Conservation (phyloP, 2,113 vertebrate genomes). For the Serilophus lunatus region DNA sequence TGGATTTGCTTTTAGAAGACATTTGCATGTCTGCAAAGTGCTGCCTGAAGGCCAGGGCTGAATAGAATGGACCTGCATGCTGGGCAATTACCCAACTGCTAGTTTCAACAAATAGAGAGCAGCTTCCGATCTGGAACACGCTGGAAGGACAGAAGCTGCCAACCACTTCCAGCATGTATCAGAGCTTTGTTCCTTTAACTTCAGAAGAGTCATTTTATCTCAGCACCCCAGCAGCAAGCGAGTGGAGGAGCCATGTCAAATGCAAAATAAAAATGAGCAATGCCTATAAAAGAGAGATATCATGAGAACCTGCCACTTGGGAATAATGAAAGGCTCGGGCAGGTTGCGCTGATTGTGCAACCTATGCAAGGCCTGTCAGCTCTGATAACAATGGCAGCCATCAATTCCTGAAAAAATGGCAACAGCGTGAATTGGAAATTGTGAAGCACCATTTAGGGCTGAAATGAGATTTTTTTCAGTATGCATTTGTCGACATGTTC, state of each 20-base stretch:
- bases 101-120: background rate
- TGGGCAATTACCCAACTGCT: background rate
- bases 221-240: background rate
- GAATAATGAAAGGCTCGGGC: constrained; percentile 56
- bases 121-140: background rate
- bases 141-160: background rate
- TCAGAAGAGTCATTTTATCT: constrained; percentile 32
- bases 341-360: constrained; percentile 45
- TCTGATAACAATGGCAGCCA: constrained; percentile 69
- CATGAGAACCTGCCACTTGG: constrained; percentile 56
- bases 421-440: constrained; percentile 66
- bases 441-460: constrained; percentile 44
- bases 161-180: rapidly evolving
- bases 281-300: constrained; percentile 55
- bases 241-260: constrained; percentile 25
- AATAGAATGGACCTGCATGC: background rate
- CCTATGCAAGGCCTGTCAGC: constrained; percentile 58
- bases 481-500: constrained; percentile 3
- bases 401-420: constrained; percentile 66
- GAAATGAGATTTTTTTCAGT: constrained; percentile 63
- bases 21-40: background rate
- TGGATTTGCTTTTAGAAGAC: background rate
- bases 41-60: background rate
- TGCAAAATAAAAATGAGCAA: constrained; percentile 37
- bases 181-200: background rate